Evolutionary conservation across 2,888 invertebrate species (phyloP), one percentile per base, ranked within the genome.

Genomic region (Eupithecia centaureata): DNA sequence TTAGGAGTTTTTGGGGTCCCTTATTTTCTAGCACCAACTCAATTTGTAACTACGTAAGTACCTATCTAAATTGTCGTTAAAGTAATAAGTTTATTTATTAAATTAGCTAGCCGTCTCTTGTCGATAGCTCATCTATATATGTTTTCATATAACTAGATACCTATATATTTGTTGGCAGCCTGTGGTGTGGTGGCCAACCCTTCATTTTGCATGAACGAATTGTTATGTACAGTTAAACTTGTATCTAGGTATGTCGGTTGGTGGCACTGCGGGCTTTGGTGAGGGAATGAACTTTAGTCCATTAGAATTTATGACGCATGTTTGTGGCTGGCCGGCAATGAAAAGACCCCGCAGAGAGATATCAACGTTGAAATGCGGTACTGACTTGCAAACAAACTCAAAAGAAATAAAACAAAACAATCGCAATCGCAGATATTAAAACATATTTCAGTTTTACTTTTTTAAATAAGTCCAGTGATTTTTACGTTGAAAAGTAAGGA

Each of bases 291-390:
- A 71, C 74, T 73, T 77, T 62, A 84, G 84, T 89, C 87, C 89
- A 90, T 91, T 91, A 90, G 87, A 90, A 90, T 91, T 91, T 91
- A 91, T 91, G 91, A 90, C 86, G 88, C 88, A 87, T 88, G 84
- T 71, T 74, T 81, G 80, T 82, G 85, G 83, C 83, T 83, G 82
- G 81, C 81, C 83, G 80, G 89, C 90, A 91, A 91, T 91, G 91
- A 91, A 89, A 88, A 87, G 87, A 82, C 88, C 88, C 80, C 87
- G 77, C 86, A 86, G 89, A 85, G 84, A 85, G 81, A 86, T 86
- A 86, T 67, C n/a, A 85, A 82, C 47, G 47, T 25, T 51, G 12
- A 25, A 22, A 22, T 51, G 47, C 22, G 10, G 22, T 18, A 42
- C 18, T 51, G 25, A 25, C 10, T 51, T 51, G 38, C n/a, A 38